Evolutionary conservation across 2,888 invertebrate species (phyloP).

Genomic region (Athalia cordata): DNA sequence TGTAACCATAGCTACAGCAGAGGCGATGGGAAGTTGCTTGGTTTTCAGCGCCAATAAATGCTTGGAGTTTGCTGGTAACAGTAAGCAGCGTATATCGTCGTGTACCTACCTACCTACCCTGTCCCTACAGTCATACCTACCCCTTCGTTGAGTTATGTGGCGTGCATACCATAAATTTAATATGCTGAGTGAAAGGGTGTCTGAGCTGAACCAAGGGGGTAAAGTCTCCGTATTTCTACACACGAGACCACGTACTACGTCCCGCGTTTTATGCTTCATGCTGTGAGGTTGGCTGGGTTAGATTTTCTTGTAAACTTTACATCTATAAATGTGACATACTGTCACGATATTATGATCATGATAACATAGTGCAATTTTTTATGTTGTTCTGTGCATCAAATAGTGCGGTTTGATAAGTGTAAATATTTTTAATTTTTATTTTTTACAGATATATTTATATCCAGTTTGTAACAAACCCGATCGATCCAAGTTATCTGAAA

Average conservation of each 20-base stretch:
- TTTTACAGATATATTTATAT: background rate
- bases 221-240: slow-evolving; percentile 64
- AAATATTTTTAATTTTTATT: background rate
- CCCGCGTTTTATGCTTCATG: background rate
- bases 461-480: background rate
- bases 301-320: background rate
- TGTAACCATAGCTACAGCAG: no score
- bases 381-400: no score
- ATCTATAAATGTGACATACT: no score
- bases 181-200: slow-evolving; percentile 69
- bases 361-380: no score
- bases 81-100: no score
- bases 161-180: slow-evolving; percentile 70
- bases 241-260: background rate
- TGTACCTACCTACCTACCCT: no score
- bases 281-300: slow-evolving; percentile 7
- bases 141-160: slow-evolving; percentile 62
- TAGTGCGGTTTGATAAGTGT: no score
- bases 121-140: no score
- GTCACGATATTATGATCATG: background rate
- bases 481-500: background rate
- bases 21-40: slow-evolving; percentile 30
- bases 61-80: slow-evolving; percentile 40
- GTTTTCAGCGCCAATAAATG: slow-evolving; percentile 30
- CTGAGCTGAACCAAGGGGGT: slow-evolving; percentile 65